These are phyloP conservation scores for Lissonota sp. DNA, from an alignment of 2,888 invertebrate genomes.

Conservation along the genomic window DNA sequence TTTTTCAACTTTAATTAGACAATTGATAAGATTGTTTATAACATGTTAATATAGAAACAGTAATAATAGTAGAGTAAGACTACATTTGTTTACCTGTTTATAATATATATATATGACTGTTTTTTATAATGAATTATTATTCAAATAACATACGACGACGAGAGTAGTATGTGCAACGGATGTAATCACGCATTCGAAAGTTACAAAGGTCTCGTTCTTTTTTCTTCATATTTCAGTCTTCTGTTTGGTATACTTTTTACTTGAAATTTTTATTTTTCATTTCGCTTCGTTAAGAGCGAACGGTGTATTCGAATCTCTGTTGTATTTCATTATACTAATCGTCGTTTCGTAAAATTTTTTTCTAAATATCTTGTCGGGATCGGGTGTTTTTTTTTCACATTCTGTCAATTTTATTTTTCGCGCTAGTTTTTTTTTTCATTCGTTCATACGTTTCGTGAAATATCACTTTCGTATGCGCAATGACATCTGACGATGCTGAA, in stretches of 20 bases:
- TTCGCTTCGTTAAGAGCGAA: conserved; percentile 63
- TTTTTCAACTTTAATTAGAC: conserved; percentile 77
- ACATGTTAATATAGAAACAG: conserved; percentile 78
- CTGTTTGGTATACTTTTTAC: conserved; percentile 56
- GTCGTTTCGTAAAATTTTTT: neutral
- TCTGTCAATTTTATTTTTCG: neutral
- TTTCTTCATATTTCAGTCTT: conserved; percentile 70
- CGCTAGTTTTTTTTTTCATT: conserved; percentile 2
- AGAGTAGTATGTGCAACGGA: conserved; percentile 71
- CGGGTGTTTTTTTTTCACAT: neutral
- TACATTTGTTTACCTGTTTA: conserved; percentile 71
- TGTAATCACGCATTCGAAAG: conserved; percentile 75
- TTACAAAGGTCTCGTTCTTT: conserved; percentile 70
- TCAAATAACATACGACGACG: conserved; percentile 72
- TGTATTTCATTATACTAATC: conserved; percentile 4
- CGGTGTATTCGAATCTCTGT: conserved; percentile 40
- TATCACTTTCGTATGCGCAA: conserved; percentile 66
- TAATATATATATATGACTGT: conserved; percentile 58
- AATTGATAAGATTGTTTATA: conserved; percentile 77
- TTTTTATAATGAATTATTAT: conserved; percentile 63
- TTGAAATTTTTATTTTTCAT: conserved; percentile 71
- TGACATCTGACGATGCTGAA: conserved; percentile 62
- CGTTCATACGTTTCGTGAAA: conserved; percentile 38
- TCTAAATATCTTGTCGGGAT: too few relatives aligned
- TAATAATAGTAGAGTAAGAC: conserved; percentile 77